A percentile compares a stretch with the other conserved stretches of the same genome.
Conservation (phyloP, 2,888 invertebrate genomes). For the Tanypteryx hageni region DNA sequence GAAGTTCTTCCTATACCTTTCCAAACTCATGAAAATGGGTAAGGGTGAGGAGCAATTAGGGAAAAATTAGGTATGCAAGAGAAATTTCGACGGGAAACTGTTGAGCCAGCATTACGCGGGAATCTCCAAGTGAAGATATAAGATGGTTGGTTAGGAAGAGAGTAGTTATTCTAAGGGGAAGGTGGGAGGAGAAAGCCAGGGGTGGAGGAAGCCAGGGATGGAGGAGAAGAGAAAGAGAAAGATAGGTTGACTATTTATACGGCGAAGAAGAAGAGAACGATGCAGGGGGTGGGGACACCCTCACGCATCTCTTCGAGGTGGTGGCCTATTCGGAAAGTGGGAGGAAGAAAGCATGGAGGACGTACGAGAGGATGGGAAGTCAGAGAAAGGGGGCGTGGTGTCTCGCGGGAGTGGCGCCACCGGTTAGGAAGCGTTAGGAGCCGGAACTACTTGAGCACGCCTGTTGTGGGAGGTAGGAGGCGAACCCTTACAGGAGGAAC, state of each 20-base stretch:
- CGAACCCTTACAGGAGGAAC: slow-evolving; percentile 15
- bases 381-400: not conserved
- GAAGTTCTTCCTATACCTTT: no score
- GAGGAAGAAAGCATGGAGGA: no score
- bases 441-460: not conserved
- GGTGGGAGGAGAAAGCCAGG: not conserved
- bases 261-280: not conserved
- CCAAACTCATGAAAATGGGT: no score
- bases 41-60: no score
- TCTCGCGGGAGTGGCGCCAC: not conserved
- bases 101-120: not conserved
- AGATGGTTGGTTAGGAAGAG: not conserved
- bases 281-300: not conserved
- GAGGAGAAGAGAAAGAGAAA: not conserved
- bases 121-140: not conserved
- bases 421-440: not conserved
- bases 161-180: not conserved
- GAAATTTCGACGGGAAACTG: not conserved
- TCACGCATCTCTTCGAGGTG: not conserved
- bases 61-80: no score
- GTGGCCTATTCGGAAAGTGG: no score
- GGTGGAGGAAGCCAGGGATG: not conserved
- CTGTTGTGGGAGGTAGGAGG: not conserved
- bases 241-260: not conserved
- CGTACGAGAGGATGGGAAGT: not conserved